A percentile compares a stretch with the other conserved stretches of the same genome.
Evolutionary conservation across 2,888 invertebrate species (phyloP).

Genomic region (Laspeyria flexula): DNA sequence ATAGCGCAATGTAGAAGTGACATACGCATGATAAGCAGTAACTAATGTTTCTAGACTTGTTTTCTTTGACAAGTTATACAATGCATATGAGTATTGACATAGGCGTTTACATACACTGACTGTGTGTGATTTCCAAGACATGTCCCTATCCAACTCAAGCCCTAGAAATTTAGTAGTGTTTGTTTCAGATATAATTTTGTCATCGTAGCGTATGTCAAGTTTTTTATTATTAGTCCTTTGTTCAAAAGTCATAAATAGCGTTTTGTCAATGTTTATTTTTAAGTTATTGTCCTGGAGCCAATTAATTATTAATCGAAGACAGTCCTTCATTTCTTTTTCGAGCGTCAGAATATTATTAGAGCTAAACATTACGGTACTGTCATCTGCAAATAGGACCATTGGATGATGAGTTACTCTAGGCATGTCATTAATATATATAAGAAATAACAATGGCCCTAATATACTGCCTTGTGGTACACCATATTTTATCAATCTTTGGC

Average conservation of each 20-base stretch:
- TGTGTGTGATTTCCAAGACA: not conserved
- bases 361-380: constrained; percentile 3
- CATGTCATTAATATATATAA: constrained; percentile 12
- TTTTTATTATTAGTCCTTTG: not conserved
- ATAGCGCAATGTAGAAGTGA: too few species aligned
- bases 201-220: not conserved
- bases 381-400: constrained; percentile 15
- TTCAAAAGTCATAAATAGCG: not conserved
- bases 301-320: constrained; percentile 1
- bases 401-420: constrained; percentile 7
- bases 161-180: constrained; percentile 3
- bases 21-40: too few species aligned
- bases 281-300: constrained; percentile 14
- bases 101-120: not conserved
- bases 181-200: not conserved
- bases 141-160: not conserved
- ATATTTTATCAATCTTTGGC: not conserved
- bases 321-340: constrained; percentile 9
- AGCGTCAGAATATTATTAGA: not conserved
- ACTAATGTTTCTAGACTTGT: constrained; percentile 2
- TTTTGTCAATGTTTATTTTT: constrained; percentile 8
- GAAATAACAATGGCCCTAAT: constrained; percentile 2
- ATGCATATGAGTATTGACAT: not conserved
- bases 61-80: not conserved
- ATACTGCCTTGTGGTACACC: not conserved